phyloP scores from a whole-genome alignment of 2,797 vertebrate genomes.

The Esox lucius region DNA sequence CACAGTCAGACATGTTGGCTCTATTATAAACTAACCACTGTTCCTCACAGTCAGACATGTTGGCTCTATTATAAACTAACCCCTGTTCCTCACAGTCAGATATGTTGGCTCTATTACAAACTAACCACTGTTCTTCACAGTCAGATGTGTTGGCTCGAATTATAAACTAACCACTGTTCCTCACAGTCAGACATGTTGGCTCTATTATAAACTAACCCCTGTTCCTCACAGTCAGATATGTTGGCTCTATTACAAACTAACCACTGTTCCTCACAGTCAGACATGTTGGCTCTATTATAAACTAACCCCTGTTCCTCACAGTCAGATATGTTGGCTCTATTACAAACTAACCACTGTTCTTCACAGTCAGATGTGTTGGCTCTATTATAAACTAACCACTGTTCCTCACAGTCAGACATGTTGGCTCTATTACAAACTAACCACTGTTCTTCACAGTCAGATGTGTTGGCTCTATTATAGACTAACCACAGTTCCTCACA shows the following conservation, averaged over 20 bases:
- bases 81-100: too few relatives aligned
- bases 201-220: too few relatives aligned
- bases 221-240: too few relatives aligned
- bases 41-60: too few relatives aligned
- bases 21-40: too few relatives aligned
- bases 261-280: not conserved
- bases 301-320: not conserved
- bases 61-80: too few relatives aligned
- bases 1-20: too few relatives aligned
- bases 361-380: constrained; percentile 8
- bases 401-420: constrained; percentile 11
- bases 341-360: not conserved
- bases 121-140: too few relatives aligned
- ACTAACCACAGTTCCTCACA: constrained; percentile 28
- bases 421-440: constrained; percentile 30
- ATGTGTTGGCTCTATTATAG: constrained; percentile 35
- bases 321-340: not conserved
- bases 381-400: not conserved
- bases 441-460: constrained; percentile 1
- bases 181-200: not conserved
- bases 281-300: not conserved
- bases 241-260: too few relatives aligned
- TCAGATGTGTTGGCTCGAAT: too few relatives aligned
- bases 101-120: too few relatives aligned
- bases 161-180: not conserved